Evolutionary conservation across 2,888 invertebrate species (phyloP).

Genomic region (Parnassius mnemosyne): DNA sequence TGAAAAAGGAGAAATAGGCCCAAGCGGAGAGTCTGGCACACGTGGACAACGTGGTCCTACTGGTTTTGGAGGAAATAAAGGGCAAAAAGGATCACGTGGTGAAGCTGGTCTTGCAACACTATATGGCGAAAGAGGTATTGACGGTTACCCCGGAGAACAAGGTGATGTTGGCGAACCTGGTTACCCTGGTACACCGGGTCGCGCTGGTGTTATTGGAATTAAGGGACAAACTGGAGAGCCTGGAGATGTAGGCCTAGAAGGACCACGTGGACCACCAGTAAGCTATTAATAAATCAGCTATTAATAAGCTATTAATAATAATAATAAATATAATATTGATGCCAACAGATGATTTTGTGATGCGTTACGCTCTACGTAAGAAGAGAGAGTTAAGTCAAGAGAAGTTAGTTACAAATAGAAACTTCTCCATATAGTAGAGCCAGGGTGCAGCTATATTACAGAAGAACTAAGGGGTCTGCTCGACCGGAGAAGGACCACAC

Average conservation of each 20-base stretch:
- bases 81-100: constrained; percentile 73
- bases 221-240: constrained; percentile 64
- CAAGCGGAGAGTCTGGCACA: constrained; percentile 81
- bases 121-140: constrained; percentile 57
- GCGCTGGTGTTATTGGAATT: constrained; percentile 67
- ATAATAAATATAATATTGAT: too few species aligned
- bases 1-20: constrained; percentile 82
- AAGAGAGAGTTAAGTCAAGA: too few species aligned
- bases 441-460: too few species aligned
- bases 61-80: constrained; percentile 84
- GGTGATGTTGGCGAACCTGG: constrained; percentile 83
- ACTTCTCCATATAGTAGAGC: too few species aligned
- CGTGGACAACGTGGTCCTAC: constrained; percentile 74
- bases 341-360: too few species aligned
- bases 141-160: constrained; percentile 62
- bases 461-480: too few species aligned
- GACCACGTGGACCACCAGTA: constrained; percentile 80
- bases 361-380: too few species aligned
- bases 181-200: constrained; percentile 75
- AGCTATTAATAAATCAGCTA: constrained; percentile 31
- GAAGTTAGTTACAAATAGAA: too few species aligned
- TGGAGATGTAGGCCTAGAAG: constrained; percentile 81
- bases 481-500: too few species aligned
- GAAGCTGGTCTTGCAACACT: constrained; percentile 69
- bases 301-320: too few species aligned